Evolutionary conservation across 2,113 vertebrate genomes (phyloP).

Genomic region (Irena cyanogastra): DNA sequence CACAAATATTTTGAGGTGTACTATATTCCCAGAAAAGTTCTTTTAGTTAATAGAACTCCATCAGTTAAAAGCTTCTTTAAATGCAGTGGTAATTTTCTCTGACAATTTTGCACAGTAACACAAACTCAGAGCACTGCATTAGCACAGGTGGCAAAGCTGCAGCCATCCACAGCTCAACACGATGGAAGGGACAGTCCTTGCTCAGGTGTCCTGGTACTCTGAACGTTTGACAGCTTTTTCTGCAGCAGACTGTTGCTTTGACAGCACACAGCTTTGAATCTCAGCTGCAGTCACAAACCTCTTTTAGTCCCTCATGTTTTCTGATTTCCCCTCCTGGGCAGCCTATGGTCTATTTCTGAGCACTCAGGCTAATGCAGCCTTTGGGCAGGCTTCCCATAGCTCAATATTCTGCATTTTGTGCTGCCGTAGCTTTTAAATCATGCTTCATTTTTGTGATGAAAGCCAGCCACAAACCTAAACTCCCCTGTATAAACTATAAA

Average conservation of each 20-base stretch:
- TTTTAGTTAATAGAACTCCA: neutral
- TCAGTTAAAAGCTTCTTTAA: neutral
- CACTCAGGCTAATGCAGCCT: neutral
- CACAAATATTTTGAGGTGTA: neutral
- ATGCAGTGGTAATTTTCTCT: neutral
- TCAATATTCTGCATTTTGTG: neutral
- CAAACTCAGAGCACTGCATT: neutral
- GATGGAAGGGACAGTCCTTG: neutral
- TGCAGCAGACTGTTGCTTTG: neutral
- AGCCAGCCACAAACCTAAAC: neutral
- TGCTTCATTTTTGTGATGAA: conserved; percentile 2
- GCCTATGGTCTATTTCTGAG: neutral
- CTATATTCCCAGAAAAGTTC: neutral
- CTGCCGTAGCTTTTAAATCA: neutral
- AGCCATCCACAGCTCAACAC: neutral
- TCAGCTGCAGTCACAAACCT: neutral
- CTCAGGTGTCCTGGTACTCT: neutral
- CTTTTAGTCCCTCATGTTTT: neutral
- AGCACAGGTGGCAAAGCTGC: neutral
- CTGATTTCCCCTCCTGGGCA: neutral
- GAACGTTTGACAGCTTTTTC: neutral
- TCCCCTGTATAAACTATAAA: neutral
- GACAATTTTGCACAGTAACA: neutral
- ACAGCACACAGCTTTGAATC: neutral
- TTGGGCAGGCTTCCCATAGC: neutral